Evolutionary conservation across 2,888 invertebrate genomes (phyloP), one percentile per base, ranked within the genome.

Genomic region (Harpalus rufipes): DNA sequence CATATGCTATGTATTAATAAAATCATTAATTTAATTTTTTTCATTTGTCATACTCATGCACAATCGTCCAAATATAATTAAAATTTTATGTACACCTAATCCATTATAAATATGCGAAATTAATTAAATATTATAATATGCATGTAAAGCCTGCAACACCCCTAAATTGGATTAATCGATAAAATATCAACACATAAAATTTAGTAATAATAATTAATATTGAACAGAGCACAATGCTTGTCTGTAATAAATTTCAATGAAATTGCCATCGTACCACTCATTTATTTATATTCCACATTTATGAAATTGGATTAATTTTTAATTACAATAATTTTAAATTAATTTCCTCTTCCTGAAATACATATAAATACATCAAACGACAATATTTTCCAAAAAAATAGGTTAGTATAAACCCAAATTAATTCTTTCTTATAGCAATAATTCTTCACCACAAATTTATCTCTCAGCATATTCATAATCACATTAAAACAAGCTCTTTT

Each of bases 71-170:
- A 25, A 63, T 63, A 12, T 16, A 63, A 63, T 63, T 63, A 63
- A 25, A 25, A 25, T 63, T 63, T 63, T 63, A 8, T 63, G 12
- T 63, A 10, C 63, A 3, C 25, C 16, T 63, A 63, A 63, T 63
- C 63, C 63, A 5, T 12, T 63, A 63, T 59, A 51, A 51, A 51
- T 51, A 63, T 63, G 3, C 21, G 21, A 63, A 63, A 63, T 63
- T 63, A 63, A 63, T 63, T 63, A 61, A 61, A 61, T 61, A 61
- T 21, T 63, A 63, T 63, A 21, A 21, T 21, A 58, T 25, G 18
- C 10, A 51, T 12, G 12, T 12, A 51, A 18, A 63, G 8, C 25
- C 25, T 63, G 7, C 25, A 18, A 61, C 10, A 61, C 21, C 21
- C 61, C 21, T 18, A 18, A 61, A 61, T 61, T 63, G 21, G 12